A percentile compares a stretch with the other conserved stretches of the same genome.
Evolutionary conservation across 2,797 vertebrate genomes (phyloP).

Genomic region (Macropus fuliginosus): DNA sequence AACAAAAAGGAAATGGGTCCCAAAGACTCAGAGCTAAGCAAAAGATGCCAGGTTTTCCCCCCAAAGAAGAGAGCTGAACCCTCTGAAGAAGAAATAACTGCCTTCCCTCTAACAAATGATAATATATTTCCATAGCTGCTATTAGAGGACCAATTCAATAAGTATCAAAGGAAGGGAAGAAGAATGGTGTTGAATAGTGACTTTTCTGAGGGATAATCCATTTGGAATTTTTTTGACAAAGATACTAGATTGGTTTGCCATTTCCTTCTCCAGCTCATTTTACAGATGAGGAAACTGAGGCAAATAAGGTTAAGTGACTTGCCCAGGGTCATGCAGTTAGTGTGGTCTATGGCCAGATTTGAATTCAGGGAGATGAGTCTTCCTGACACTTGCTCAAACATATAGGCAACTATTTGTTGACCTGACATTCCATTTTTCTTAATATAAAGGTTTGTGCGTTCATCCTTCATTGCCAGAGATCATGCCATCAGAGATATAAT

Average conservation of each 20-base stretch:
- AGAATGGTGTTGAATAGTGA: background rate
- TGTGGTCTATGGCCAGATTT: too few species aligned
- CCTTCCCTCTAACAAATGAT: background rate
- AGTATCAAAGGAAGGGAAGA: background rate
- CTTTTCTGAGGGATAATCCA: background rate
- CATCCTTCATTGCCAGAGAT: too few species aligned
- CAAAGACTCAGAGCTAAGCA: background rate
- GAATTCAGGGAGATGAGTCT: too few species aligned
- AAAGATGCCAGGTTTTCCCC: background rate
- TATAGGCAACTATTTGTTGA: background rate
- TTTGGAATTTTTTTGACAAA: too few species aligned
- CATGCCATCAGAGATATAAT: too few species aligned
- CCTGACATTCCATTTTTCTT: background rate
- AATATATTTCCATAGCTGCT: background rate
- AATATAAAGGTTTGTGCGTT: background rate
- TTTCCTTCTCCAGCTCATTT: too few species aligned
- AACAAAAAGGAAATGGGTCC: background rate
- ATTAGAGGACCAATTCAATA: background rate
- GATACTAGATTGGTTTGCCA: too few species aligned
- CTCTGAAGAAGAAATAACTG: background rate
- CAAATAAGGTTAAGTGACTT: too few species aligned
- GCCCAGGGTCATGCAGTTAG: too few species aligned
- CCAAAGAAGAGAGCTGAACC: background rate
- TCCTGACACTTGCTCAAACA: too few species aligned
- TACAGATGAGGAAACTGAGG: too few species aligned